Percentiles rank a stretch among this genome's conserved stretches.
Conservation (phyloP, 2,797 vertebrate genomes). For the Aselliscus stoliczkanus region DNA sequence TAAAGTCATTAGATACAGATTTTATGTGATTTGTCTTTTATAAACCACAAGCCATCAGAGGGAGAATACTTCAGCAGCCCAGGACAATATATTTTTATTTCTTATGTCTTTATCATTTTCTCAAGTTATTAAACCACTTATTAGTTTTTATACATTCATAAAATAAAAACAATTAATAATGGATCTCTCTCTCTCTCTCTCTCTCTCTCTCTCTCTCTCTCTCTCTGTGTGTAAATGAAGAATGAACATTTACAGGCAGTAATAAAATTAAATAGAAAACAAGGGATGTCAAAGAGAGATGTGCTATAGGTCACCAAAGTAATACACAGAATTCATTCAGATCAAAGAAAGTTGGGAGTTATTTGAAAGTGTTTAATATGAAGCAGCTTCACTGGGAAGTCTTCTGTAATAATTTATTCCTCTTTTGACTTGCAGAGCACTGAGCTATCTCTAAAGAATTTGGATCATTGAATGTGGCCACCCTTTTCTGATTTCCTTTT, state of each 20-base stretch:
- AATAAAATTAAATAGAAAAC: constrained; percentile 66
- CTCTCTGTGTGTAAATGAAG: constrained; percentile 57
- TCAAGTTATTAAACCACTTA: constrained; percentile 45
- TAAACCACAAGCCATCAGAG: constrained; percentile 62
- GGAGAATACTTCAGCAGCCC: constrained; percentile 55
- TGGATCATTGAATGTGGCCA: constrained; percentile 64
- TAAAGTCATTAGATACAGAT: constrained; percentile 53
- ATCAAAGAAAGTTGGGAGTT: constrained; percentile 80
- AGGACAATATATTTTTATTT: constrained; percentile 72
- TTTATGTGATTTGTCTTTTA: constrained; percentile 71
- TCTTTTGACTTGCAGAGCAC: constrained; percentile 74
- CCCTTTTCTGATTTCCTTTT: constrained; percentile 61
- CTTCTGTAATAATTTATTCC: constrained; percentile 75
- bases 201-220: background rate
- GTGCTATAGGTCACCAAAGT: constrained; percentile 73
- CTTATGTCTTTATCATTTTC: constrained; percentile 66
- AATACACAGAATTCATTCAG: constrained; percentile 74
- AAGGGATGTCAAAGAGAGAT: constrained; percentile 67
- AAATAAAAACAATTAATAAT: constrained; percentile 66
- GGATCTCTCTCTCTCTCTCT: constrained; percentile 5
- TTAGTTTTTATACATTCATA: constrained; percentile 23
- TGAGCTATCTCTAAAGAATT: constrained; percentile 79
- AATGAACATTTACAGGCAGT: constrained; percentile 68
- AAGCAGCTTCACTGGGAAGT: constrained; percentile 75
- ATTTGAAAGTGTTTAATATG: constrained; percentile 83